Conservation (phyloP, 2,113 vertebrate genomes). For the Pygoscelis antarcticus region DNA sequence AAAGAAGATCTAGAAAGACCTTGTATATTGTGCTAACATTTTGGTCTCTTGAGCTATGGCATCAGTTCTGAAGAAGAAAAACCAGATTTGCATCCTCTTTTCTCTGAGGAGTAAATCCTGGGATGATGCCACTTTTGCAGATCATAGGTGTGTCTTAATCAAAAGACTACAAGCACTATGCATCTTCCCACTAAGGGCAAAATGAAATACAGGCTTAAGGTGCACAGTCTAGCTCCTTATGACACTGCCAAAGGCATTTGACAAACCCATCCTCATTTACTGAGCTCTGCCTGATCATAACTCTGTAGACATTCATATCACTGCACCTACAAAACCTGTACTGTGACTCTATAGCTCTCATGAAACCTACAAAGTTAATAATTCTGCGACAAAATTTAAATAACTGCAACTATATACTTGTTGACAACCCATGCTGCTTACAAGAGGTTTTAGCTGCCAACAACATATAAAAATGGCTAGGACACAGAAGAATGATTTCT, state of each 20-base stretch:
- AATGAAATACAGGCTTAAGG: neutral
- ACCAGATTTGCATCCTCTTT: accelerated
- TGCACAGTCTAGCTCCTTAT: neutral
- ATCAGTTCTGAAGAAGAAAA: neutral
- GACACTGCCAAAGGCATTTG: conserved; percentile 3
- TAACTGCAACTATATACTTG: neutral
- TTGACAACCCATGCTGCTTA: neutral
- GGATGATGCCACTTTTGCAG: neutral
- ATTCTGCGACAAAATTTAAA: neutral
- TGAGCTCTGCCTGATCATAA: conserved; percentile 19
- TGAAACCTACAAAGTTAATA: neutral
- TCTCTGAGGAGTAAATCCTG: neutral
- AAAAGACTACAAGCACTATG: neutral
- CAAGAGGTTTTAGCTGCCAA: neutral
- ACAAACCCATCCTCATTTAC: neutral
- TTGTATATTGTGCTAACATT: neutral
- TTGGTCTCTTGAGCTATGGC: neutral
- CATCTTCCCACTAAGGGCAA: neutral
- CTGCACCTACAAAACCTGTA: conserved; percentile 17
- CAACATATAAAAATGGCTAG: neutral
- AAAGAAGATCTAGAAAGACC: neutral
- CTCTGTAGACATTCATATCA: neutral
- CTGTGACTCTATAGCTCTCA: neutral
- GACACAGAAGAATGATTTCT: neutral
- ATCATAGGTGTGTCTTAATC: neutral